A percentile compares a stretch with the other conserved stretches of the same genome.
Evolutionary conservation across 2,888 invertebrate species (phyloP).

Genomic region (Orgyia antiqua): DNA sequence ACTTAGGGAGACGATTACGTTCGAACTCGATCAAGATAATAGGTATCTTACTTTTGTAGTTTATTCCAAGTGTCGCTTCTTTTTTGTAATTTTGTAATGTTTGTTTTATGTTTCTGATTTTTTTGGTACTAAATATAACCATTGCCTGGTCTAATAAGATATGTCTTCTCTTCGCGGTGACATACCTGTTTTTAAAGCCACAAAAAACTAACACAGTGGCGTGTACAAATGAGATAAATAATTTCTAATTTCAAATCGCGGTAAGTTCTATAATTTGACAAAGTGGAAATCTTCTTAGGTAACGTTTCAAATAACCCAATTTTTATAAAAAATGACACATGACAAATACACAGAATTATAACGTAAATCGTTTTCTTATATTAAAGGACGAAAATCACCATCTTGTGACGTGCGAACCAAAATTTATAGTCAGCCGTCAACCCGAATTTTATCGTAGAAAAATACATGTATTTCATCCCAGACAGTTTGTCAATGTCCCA

Average conservation of each 20-base stretch:
- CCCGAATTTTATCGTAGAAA: conserved; percentile 64
- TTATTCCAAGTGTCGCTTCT: conserved; percentile 5
- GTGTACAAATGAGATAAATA: too few relatives aligned
- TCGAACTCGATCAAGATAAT: conserved; percentile 60
- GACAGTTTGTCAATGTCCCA: conserved; percentile 66
- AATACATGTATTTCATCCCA: conserved; percentile 67
- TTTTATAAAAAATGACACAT: too few relatives aligned
- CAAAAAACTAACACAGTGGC: too few relatives aligned
- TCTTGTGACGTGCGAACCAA: conserved; percentile 22
- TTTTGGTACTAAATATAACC: too few relatives aligned
- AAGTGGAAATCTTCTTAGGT: too few relatives aligned
- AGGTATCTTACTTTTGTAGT: conserved; percentile 7
- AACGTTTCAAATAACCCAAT: too few relatives aligned
- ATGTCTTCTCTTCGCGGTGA: too few relatives aligned
- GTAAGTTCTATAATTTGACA: too few relatives aligned
- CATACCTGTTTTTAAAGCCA: too few relatives aligned
- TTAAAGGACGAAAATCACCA: conserved; percentile 31
- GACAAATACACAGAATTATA: conserved; percentile 25
- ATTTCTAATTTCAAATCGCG: too few relatives aligned
- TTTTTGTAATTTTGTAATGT: conserved; percentile 6
- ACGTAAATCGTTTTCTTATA: conserved; percentile 26
- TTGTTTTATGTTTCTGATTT: conserved; percentile 9
- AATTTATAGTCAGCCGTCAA: conserved; percentile 40
- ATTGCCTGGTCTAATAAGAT: too few relatives aligned
- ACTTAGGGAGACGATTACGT: conserved; percentile 58